Evolutionary conservation across 2,113 vertebrate genomes (phyloP).

Genomic region (Anarrhichthys ocellatus): DNA sequence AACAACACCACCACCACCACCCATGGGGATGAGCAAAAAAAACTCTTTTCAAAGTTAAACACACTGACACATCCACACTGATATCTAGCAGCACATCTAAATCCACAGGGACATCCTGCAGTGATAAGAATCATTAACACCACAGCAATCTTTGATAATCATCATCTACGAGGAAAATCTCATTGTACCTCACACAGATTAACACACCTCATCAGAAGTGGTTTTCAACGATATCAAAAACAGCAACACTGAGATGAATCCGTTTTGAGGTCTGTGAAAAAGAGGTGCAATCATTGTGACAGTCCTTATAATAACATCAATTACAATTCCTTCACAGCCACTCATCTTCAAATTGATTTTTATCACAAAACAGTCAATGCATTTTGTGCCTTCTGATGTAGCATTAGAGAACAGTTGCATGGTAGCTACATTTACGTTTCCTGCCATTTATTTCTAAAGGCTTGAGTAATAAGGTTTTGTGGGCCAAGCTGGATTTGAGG

Average conservation of each 20-base stretch:
- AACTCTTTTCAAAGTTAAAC: conserved; percentile 25
- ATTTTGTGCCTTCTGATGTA: background rate
- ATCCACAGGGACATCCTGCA: conserved; percentile 33
- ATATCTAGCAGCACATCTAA: conserved; percentile 32
- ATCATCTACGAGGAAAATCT: conserved; percentile 42
- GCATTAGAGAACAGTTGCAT: background rate
- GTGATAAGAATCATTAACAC: conserved; percentile 61
- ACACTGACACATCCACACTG: conserved; percentile 8
- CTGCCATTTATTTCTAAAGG: conserved; percentile 9
- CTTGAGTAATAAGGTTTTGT: background rate
- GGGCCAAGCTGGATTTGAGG: conserved; percentile 20
- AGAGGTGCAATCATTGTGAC: conserved; percentile 13
- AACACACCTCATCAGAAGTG: conserved; percentile 21
- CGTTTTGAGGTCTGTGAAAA: conserved; percentile 5
- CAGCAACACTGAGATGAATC: conserved; percentile 3
- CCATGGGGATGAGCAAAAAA: conserved; percentile 28
- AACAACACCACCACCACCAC: conserved; percentile 47
- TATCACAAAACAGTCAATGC: conserved; percentile 7
- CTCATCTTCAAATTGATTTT: conserved; percentile 25
- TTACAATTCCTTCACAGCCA: conserved; percentile 20
- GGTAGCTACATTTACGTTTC: background rate
- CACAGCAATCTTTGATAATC: conserved; percentile 50
- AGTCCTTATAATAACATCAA: background rate
- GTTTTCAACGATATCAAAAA: conserved; percentile 33
- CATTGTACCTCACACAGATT: conserved; percentile 34